These are phyloP conservation scores for Prolemur simus DNA, from an alignment of 2,113 vertebrate species.

Conservation along the genomic window DNA sequence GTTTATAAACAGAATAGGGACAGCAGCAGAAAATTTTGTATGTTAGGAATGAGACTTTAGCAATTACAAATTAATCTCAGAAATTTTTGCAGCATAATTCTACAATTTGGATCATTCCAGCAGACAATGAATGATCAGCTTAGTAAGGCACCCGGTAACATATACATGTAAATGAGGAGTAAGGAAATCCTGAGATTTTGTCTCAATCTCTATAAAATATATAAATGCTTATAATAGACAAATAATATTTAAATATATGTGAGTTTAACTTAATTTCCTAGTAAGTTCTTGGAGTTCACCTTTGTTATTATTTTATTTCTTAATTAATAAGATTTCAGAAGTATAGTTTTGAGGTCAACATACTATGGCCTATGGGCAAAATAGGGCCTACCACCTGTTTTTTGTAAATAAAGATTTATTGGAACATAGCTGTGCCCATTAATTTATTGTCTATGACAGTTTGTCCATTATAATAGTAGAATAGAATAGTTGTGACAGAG, in stretches of 20 bases:
- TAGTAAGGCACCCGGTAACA: background rate
- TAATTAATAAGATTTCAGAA: background rate
- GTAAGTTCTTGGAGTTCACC: background rate
- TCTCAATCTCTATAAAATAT: background rate
- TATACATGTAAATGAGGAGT: background rate
- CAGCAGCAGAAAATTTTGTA: background rate
- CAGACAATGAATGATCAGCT: background rate
- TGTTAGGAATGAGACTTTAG: background rate
- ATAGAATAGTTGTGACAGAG: background rate
- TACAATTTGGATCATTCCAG: background rate
- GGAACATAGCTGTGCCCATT: background rate
- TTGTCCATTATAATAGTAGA: background rate
- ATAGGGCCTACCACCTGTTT: background rate
- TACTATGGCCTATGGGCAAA: background rate
- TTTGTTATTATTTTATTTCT: background rate
- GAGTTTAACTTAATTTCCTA: background rate
- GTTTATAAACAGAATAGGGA: background rate
- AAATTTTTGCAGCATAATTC: background rate
- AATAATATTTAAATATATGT: background rate
- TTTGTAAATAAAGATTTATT: constrained; percentile 41
- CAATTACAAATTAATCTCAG: background rate
- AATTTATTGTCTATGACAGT: background rate
- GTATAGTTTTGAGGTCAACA: background rate
- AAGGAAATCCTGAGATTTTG: background rate
- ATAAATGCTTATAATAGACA: background rate